Evolutionary conservation across 2,113 vertebrate genomes (phyloP).

Genomic region (Mungos mungo): DNA sequence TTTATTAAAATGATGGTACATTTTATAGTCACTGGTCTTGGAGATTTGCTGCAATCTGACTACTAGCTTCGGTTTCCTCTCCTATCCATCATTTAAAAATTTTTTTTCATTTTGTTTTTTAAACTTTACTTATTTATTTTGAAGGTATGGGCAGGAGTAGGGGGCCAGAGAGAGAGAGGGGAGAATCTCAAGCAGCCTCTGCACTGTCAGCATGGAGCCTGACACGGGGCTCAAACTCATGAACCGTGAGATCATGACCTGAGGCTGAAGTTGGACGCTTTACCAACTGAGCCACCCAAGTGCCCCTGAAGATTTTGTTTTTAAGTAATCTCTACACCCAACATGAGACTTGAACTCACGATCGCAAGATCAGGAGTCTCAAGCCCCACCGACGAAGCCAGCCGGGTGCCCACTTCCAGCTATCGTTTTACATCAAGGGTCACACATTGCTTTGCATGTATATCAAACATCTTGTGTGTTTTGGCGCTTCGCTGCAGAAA

Average conservation of each 20-base stretch:
- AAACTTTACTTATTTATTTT: too few species aligned
- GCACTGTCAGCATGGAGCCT: too few species aligned
- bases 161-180: too few species aligned
- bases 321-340: not conserved
- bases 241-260: too few species aligned
- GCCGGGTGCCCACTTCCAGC: not conserved
- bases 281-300: too few species aligned
- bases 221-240: too few species aligned
- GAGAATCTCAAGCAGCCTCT: too few species aligned
- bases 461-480: not conserved
- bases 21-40: not conserved
- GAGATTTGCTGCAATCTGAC: conserved; percentile 36
- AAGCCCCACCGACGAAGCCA: not conserved
- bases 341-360: not conserved
- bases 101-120: too few species aligned
- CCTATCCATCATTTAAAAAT: not conserved
- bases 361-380: not conserved
- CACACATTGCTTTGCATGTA: not conserved
- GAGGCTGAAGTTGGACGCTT: too few species aligned
- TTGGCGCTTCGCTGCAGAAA: conserved; percentile 22
- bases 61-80: not conserved
- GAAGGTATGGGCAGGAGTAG: too few species aligned
- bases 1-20: not conserved
- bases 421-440: not conserved
- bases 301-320: not conserved